Percentiles rank a stretch among this genome's conserved stretches.
These are phyloP conservation scores for Cataglyphis altisquamis DNA, from an alignment of 2,888 invertebrate species.

Conservation along the genomic window DNA sequence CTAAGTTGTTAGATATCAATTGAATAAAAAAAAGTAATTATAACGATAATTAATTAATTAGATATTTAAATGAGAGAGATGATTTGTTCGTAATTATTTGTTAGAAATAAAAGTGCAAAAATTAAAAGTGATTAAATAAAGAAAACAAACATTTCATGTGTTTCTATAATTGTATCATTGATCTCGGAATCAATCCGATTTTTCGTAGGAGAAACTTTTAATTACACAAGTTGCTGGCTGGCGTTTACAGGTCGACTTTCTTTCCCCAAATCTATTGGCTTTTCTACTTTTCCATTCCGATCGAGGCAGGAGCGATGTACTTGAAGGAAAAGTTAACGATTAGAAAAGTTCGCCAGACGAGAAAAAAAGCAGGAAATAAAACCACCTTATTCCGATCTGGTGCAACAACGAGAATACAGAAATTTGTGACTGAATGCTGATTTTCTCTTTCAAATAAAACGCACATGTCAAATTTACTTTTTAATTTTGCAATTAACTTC, in stretches of 20 bases:
- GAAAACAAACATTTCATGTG: neutral
- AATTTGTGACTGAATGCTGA: no score
- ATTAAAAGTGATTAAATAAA: neutral
- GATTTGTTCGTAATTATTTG: neutral
- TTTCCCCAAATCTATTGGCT: slow-evolving; percentile 4
- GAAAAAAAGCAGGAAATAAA: neutral
- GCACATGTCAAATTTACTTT: slow-evolving; percentile 18
- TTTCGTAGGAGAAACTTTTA: slow-evolving; percentile 70
- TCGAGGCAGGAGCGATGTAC: neutral
- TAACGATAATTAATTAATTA: neutral
- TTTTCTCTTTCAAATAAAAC: neutral
- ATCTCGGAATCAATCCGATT: slow-evolving; percentile 29
- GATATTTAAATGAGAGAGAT: neutral
- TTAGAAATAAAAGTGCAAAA: neutral
- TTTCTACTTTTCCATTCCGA: slow-evolving; percentile 15
- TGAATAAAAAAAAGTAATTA: neutral
- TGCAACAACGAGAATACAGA: neutral
- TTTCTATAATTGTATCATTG: neutral
- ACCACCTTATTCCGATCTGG: neutral
- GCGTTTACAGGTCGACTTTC: slow-evolving; percentile 2
- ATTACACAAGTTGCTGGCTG: slow-evolving; percentile 65
- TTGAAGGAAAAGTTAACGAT: slow-evolving; percentile 15
- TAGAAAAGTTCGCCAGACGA: slow-evolving; percentile 30
- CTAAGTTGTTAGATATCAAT: neutral
- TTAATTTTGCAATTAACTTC: slow-evolving; percentile 8